Conservation (phyloP, 2,113 vertebrate species). For the Setophaga kirtlandii region DNA sequence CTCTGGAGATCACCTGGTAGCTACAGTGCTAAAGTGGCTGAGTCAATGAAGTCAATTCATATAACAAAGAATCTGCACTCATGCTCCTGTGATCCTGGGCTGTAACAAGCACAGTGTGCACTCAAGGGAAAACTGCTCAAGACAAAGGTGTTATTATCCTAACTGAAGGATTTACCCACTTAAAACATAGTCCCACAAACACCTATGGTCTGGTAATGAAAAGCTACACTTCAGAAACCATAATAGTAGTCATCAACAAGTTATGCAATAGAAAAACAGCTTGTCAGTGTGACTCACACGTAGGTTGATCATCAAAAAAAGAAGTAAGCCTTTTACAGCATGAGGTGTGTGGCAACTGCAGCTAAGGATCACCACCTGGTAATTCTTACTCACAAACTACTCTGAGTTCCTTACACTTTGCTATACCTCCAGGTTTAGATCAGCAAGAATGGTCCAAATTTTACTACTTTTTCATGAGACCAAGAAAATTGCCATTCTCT, state of each 20-base stretch:
- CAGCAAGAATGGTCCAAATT: background rate
- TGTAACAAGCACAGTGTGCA: background rate
- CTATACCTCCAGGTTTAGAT: background rate
- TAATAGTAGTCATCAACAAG: background rate
- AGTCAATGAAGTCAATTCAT: background rate
- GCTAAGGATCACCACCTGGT: background rate
- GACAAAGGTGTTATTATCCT: background rate
- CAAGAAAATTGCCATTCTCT: background rate
- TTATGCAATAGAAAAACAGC: background rate
- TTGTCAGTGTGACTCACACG: background rate
- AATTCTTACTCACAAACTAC: background rate
- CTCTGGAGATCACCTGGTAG: background rate
- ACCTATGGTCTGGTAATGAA: background rate
- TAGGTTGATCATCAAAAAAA: background rate
- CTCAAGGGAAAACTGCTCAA: background rate
- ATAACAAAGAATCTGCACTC: background rate
- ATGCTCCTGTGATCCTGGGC: background rate
- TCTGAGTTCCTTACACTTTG: background rate
- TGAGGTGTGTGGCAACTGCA: background rate
- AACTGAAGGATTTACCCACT: background rate
- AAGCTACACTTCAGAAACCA: background rate
- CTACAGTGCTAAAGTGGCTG: background rate
- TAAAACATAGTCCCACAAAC: background rate
- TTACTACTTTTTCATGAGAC: background rate
- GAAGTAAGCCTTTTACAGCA: background rate